These are phyloP conservation scores for Elysia chlorotica DNA, from an alignment of 1,140 invertebrate species.

Conservation along the genomic window DNA sequence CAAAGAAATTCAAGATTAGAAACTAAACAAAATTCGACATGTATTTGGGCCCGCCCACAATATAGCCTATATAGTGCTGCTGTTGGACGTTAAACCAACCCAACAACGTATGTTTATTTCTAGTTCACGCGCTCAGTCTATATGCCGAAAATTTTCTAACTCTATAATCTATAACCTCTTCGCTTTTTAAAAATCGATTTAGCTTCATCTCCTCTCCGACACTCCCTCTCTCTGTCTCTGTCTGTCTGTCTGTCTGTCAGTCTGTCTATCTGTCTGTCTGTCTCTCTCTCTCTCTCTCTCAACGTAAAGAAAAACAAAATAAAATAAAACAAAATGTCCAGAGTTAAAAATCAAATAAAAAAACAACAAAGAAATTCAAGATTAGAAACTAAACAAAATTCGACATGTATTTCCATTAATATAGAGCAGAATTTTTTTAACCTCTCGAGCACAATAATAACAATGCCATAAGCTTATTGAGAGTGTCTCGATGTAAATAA, in stretches of 20 bases:
- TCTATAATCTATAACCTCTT: not conserved
- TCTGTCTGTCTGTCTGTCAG: slow-evolving; percentile 10
- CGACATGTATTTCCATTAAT: not conserved
- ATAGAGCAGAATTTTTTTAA: not conserved
- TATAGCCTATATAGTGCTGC: not conserved
- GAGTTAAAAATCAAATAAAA: too few species aligned
- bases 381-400: not conserved
- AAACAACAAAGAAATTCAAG: not conserved
- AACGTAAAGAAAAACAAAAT: too few species aligned
- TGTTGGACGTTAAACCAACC: not conserved
- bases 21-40: not conserved
- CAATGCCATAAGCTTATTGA: not conserved
- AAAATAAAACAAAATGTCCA: too few species aligned
- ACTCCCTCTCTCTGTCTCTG: not conserved
- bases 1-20: not conserved
- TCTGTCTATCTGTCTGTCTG: slow-evolving; percentile 1
- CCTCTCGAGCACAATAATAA: not conserved
- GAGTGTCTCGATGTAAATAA: not conserved
- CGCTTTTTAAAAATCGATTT: too few species aligned
- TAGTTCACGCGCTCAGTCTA: not conserved
- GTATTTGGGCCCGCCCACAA: not conserved
- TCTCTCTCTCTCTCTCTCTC: not conserved
- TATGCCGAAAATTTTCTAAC: not conserved
- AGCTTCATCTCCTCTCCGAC: not conserved
- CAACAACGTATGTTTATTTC: not conserved